Evolutionary conservation across 2,888 invertebrate species (phyloP), one percentile per base, ranked within the genome.

Genomic region (Orgyia antiqua): DNA sequence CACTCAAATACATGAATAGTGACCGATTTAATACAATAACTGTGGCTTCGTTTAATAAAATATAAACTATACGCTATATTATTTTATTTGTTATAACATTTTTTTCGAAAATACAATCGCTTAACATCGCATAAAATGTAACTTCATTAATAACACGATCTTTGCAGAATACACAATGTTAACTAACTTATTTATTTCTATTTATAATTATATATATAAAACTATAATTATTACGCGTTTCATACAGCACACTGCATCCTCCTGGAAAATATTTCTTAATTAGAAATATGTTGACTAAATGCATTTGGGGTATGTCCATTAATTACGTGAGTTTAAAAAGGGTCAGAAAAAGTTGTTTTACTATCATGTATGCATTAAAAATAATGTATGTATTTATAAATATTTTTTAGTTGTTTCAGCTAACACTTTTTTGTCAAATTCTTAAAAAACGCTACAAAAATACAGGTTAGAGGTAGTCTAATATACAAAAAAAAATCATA

Each of bases 11-110:
- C 49, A 52, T 29, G 27, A 45, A 42, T 42, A 51, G 52, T 48
- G 49, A 49, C 40, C 37, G 45, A 62, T 68, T 74, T 58, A 76
- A 78, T 82, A 79, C 77, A 79, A 50, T 70, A 70, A 10, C 77
- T 64, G 71, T 78, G 75, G n/a, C 72, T 57, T 71, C 57, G 45
- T 54, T 76, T 82, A 78, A 78, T 83, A 84, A 82, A 84, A 86
- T 83, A 86, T 68, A 75, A 50, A 71, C 77, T 80, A 78, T 77
- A 45, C 57, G 62, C 77, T 79, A 79, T 69, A 55, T 61, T 54
- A 65, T 65, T 60, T 62, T 58, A 75, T 8, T 8, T 8, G 83
- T 19, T 10, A 83, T 79, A 83, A 84, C 82, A 9, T 9, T 15
- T 15, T 15, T 82, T 74, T 71, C 78, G 69, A 83, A 83, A 83